These are phyloP conservation scores for Trididemnum miniatum DNA, from an alignment of 23 tunicate genomes.

Conservation along the genomic window DNA sequence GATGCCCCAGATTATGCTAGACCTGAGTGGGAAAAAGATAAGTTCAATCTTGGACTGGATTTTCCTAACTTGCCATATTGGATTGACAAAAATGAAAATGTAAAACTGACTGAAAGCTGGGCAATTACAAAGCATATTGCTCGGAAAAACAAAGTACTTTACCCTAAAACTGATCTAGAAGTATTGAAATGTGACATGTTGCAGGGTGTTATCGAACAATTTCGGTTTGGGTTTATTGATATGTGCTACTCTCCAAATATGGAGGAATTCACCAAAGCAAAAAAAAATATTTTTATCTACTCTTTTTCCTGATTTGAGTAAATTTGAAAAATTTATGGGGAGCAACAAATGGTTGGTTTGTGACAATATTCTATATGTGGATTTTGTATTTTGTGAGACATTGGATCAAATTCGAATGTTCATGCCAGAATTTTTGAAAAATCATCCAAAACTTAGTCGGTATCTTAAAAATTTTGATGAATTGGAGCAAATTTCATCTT, in stretches of 20 bases:
- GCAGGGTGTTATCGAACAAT: slow-evolving; percentile 56
- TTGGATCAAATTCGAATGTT: slow-evolving; percentile 70
- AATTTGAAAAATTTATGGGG: slow-evolving; percentile 33
- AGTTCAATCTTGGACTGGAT: slow-evolving; percentile 47
- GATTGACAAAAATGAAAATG: slow-evolving; percentile 78
- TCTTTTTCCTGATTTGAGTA: not conserved
- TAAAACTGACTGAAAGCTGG: slow-evolving; percentile 84
- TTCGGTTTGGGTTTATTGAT: slow-evolving; percentile 40
- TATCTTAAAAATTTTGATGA: slow-evolving; percentile 37
- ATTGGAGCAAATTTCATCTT: slow-evolving; percentile 24
- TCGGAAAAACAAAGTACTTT: slow-evolving; percentile 28
- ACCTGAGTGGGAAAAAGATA: slow-evolving; percentile 59
- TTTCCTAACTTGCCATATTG: slow-evolving; percentile 87
- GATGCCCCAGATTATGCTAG: slow-evolving; percentile 65
- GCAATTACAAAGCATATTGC: slow-evolving; percentile 76
- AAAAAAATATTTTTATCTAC: slow-evolving; percentile 4
- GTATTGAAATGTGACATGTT: slow-evolving; percentile 45
- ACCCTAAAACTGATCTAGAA: slow-evolving; percentile 24
- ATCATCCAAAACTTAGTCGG: slow-evolving; percentile 16
- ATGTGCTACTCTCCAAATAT: slow-evolving; percentile 36
- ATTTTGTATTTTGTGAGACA: slow-evolving; percentile 82
- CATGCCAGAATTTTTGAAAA: slow-evolving; percentile 23
- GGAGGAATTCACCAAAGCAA: slow-evolving; percentile 1
- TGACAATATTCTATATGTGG: slow-evolving; percentile 53
- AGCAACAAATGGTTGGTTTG: slow-evolving; percentile 54